Conservation (phyloP, 2,797 vertebrate genomes). For the Pseudomugil gertrudae region DNA sequence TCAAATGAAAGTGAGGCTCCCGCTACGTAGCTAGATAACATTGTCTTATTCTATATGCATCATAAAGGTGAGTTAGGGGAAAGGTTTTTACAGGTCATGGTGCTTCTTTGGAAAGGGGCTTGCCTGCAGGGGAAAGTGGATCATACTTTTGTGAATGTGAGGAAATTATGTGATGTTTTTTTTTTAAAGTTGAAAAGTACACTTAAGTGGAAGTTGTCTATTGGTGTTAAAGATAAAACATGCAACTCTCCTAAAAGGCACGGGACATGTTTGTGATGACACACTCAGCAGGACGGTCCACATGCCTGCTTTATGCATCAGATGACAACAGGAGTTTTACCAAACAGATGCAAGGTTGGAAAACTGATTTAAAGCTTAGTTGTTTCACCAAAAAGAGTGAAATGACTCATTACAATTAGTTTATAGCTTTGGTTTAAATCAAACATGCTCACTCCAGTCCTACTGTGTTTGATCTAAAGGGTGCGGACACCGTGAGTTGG, state of each 20-base stretch:
- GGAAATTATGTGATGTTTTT: slow-evolving; percentile 5
- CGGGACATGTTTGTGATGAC: background rate
- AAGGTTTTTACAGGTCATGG: slow-evolving; percentile 60
- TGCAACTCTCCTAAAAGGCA: slow-evolving; percentile 24
- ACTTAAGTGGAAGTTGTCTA: slow-evolving; percentile 39
- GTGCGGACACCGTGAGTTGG: slow-evolving; percentile 7
- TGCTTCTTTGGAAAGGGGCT: slow-evolving; percentile 69
- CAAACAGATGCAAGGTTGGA: slow-evolving; percentile 36
- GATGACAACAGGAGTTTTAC: slow-evolving; percentile 43
- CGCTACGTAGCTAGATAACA: slow-evolving; percentile 69
- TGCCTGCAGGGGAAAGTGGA: slow-evolving; percentile 55
- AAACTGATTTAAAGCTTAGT: slow-evolving; percentile 33
- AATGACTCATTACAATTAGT: slow-evolving; percentile 27
- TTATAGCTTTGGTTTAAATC: slow-evolving; percentile 38
- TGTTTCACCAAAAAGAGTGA: background rate
- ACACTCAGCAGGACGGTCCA: slow-evolving; percentile 16
- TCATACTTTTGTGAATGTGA: slow-evolving; percentile 51
- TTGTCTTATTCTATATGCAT: slow-evolving; percentile 78
- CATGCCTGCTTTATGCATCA: slow-evolving; percentile 47
- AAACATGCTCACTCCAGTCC: slow-evolving; percentile 18
- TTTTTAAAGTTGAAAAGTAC: slow-evolving; percentile 24
- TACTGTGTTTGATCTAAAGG: slow-evolving; percentile 8
- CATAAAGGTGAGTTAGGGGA: slow-evolving; percentile 61
- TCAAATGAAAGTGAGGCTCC: slow-evolving; percentile 59
- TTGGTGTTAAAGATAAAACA: slow-evolving; percentile 43